Conservation (phyloP, 2,113 vertebrate species). For the Eubucco bourcierii region DNA sequence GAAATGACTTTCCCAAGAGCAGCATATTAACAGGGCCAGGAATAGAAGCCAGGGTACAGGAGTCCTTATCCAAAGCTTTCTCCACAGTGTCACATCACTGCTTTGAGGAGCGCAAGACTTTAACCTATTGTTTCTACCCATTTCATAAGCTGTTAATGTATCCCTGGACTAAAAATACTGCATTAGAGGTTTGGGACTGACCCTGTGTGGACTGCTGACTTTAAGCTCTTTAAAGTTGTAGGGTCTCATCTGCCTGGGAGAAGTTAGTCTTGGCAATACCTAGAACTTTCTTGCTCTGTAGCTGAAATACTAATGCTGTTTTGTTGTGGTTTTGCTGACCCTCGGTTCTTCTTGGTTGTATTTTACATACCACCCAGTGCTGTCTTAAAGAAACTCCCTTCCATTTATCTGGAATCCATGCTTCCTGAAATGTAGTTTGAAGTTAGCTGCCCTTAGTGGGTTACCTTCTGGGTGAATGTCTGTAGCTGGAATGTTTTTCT, state of each 20-base stretch:
- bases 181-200: not conserved
- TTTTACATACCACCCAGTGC: not conserved
- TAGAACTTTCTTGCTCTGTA: not conserved
- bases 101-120: not conserved
- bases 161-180: not conserved
- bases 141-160: not conserved
- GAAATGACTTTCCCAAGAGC: not conserved
- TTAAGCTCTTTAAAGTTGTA: not conserved
- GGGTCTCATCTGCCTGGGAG: not conserved
- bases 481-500: constrained; percentile 3
- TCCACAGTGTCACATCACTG: not conserved
- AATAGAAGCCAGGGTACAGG: not conserved
- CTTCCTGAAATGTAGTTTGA: not conserved
- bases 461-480: not conserved
- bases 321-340: not conserved
- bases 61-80: not conserved
- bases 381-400: not conserved
- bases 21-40: not conserved
- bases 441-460: not conserved
- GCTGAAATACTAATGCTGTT: not conserved
- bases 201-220: not conserved
- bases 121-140: not conserved
- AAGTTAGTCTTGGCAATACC: not conserved
- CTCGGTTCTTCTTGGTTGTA: not conserved
- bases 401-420: not conserved